These are phyloP conservation scores for Drosophila paranaensis DNA, from an alignment of 2,888 invertebrate genomes.

Conservation along the genomic window DNA sequence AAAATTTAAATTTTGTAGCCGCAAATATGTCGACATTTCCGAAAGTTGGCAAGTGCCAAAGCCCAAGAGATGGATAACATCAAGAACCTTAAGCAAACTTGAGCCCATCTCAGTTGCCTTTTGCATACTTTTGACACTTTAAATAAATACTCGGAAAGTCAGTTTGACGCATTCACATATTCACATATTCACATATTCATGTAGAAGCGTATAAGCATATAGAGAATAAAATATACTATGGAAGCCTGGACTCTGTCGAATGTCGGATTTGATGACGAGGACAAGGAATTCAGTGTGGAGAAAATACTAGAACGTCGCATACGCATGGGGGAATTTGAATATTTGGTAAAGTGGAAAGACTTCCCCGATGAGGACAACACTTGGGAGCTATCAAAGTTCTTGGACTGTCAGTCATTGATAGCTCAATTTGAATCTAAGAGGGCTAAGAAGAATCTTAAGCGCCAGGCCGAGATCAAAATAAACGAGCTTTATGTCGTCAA, in stretches of 20 bases:
- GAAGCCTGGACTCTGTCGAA: not conserved
- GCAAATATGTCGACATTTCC: conserved; percentile 2
- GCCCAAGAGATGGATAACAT: not conserved
- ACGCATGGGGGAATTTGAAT: conserved; percentile 8
- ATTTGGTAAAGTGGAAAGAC: conserved; percentile 33
- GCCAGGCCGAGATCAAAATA: conserved; percentile 1
- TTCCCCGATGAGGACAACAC: conserved; percentile 35
- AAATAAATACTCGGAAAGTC: not conserved
- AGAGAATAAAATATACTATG: not conserved
- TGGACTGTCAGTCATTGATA: conserved; percentile 23
- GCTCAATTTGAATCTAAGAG: conserved; percentile 14
- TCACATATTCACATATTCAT: not conserved
- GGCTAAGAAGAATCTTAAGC: not conserved
- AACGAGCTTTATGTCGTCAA: conserved; percentile 23
- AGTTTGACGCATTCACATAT: not conserved
- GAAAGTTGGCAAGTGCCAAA: not conserved
- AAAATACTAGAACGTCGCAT: conserved; percentile 28
- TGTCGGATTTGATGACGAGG: not conserved
- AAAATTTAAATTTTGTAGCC: not conserved
- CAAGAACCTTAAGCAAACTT: not conserved
- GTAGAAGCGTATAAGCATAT: not conserved
- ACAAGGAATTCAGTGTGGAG: conserved; percentile 19
- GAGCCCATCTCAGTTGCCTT: not conserved
- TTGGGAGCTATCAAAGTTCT: conserved; percentile 27
- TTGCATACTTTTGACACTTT: not conserved